Evolutionary conservation across 1,140 invertebrate species (phyloP), one percentile per base, ranked within the genome.

Genomic region (Neoseiulus cucumeris): DNA sequence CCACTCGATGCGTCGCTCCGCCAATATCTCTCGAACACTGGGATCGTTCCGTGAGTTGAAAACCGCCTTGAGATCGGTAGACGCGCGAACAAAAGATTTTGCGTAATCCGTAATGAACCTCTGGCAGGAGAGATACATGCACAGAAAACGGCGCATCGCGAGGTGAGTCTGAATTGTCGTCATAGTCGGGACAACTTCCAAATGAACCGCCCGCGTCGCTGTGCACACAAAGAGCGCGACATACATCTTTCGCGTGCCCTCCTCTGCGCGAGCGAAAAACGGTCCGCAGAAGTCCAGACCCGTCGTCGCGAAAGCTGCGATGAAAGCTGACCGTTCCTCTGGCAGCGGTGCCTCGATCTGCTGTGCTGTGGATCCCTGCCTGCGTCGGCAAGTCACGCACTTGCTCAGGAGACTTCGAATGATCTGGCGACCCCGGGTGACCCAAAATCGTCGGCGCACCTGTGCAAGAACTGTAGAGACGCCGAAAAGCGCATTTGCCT

Each of bases 191-290:
- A 75, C 72, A 70, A 68, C 68, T 75, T 73, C 78, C 70, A 74
- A 72, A 75, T 77, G 76, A 71, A 71, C 74, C 71, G 73, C 73
- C 74, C 70, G 76, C 0, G 74, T 75, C 2, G 68, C 42, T 25
- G 78, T 73, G 65, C 77, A 79, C 7, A 78, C 70, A 66, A 79
- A 79, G 2, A 79, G 1, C 17, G 70, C 72, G 6, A 78, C 42
- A 66, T 77, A 79, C 2, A 68, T 70, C 65, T 79, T 79, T 28
- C 4, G 4, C 7, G 4, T 28, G 28, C 18, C 45, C 5, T 47
- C 45, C 4, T 28, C 7, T 7, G 45, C 14, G 4, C 39, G 64
- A 1, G 42, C 12, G 29, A 66, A 33, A 39, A 44, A 41, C 12
- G n/a, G 30, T 65, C 12, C 51, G 22, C 39, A 64, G 51, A 67